These are phyloP conservation scores for Dissostichus mawsoni DNA, from an alignment of 2,113 vertebrate species.

Conservation along the genomic window DNA sequence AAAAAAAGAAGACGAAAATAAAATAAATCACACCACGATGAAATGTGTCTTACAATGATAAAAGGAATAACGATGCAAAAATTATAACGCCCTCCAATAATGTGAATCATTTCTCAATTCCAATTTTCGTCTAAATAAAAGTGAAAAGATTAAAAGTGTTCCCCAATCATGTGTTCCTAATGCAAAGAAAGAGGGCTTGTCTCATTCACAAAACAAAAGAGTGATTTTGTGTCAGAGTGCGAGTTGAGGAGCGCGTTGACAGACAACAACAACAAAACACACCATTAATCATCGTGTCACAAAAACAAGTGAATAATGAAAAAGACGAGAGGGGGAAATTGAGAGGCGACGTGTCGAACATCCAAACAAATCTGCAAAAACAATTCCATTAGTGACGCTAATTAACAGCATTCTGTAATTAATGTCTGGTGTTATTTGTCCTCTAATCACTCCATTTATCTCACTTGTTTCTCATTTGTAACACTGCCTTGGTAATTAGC, in stretches of 20 bases:
- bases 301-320: constrained; percentile 71
- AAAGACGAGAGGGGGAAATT: constrained; percentile 25
- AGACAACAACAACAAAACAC: constrained; percentile 31
- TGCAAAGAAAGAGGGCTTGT: neutral
- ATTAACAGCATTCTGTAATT: constrained; percentile 41
- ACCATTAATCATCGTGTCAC: constrained; percentile 53
- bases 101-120: too few relatives aligned
- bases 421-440: neutral
- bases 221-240: constrained; percentile 4
- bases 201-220: constrained; percentile 14
- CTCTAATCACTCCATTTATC: constrained; percentile 16
- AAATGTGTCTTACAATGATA: too few relatives aligned
- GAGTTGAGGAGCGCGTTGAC: neutral
- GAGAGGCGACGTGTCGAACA: constrained; percentile 15
- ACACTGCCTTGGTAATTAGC: constrained; percentile 18
- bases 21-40: too few relatives aligned
- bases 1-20: too few relatives aligned
- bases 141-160: too few relatives aligned
- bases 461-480: constrained; percentile 30
- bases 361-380: constrained; percentile 27
- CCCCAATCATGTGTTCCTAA: too few relatives aligned
- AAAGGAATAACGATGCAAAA: too few relatives aligned
- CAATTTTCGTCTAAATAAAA: too few relatives aligned
- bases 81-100: too few relatives aligned
- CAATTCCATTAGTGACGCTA: constrained; percentile 50